These are phyloP conservation scores for Glaucomys volans DNA, from an alignment of 2,113 vertebrate genomes.

Conservation along the genomic window DNA sequence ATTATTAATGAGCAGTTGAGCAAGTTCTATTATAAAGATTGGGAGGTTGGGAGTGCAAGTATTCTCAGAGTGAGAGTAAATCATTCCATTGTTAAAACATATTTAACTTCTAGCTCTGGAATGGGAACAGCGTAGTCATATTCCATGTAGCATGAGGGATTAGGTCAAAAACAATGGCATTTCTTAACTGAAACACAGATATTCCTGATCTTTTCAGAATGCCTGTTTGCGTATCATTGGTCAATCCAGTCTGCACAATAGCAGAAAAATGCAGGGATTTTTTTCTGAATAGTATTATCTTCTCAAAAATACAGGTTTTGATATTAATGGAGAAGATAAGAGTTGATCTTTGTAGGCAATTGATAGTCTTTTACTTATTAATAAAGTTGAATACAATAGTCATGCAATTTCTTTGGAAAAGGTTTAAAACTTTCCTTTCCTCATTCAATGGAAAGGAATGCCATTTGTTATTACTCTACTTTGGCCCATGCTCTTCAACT, in stretches of 20 bases:
- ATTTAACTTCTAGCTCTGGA: not conserved
- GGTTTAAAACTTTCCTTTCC: not conserved
- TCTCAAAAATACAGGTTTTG: not conserved
- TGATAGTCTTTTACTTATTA: not conserved
- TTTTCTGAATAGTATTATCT: not conserved
- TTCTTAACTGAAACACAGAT: not conserved
- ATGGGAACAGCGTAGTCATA: not conserved
- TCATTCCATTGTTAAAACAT: not conserved
- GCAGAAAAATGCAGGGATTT: not conserved
- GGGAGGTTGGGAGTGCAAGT: no score
- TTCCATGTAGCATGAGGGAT: not conserved
- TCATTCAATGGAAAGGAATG: not conserved
- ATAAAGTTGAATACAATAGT: not conserved
- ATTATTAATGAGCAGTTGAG: not conserved
- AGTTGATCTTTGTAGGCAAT: not conserved
- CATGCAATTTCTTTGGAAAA: not conserved
- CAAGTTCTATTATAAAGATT: no score
- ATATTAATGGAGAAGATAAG: not conserved
- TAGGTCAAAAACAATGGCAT: not conserved
- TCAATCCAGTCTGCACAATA: not conserved
- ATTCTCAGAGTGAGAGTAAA: no score
- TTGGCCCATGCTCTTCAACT: not conserved
- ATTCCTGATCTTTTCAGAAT: not conserved
- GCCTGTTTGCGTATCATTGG: not conserved
- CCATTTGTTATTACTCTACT: not conserved